phyloP scores from a whole-genome alignment of 2,113 vertebrate genomes.

The Recurvirostra avosetta region DNA sequence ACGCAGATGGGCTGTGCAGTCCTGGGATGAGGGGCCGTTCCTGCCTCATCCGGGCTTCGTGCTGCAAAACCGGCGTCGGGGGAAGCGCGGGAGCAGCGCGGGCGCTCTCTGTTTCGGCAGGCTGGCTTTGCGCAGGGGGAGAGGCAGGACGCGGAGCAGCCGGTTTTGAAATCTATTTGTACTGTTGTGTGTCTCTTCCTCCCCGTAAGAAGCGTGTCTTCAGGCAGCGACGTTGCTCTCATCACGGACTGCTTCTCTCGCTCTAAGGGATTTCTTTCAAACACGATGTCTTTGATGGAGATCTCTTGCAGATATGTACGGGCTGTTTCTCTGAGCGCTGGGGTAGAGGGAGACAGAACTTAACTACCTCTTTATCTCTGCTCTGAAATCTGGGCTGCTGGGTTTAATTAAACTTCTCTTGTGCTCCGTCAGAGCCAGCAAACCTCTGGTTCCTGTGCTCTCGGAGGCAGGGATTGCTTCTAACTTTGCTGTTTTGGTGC shows the following conservation, averaged over 20 bases:
- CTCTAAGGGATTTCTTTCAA: background rate
- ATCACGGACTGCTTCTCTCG: fast-evolving
- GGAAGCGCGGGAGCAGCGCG: background rate
- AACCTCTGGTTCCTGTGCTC: background rate
- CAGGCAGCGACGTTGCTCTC: background rate
- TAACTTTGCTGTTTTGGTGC: background rate
- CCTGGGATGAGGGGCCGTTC: background rate
- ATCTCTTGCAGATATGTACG: fast-evolving
- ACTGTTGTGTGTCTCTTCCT: background rate
- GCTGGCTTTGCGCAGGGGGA: background rate
- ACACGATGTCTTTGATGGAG: background rate
- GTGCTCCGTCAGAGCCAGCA: background rate
- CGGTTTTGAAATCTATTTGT: background rate
- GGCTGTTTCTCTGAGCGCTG: background rate
- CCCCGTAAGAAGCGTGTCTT: background rate
- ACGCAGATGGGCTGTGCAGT: background rate
- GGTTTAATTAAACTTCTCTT: background rate
- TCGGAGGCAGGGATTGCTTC: background rate
- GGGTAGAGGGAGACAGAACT: background rate
- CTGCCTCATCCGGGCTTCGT: background rate
- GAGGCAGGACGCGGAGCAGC: background rate
- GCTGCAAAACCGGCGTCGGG: background rate
- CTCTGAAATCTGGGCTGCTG: background rate
- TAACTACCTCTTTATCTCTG: background rate
- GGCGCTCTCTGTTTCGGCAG: background rate